Evolutionary conservation across 2,113 vertebrate species (phyloP).

Genomic region (Phalacrocorax carbo): DNA sequence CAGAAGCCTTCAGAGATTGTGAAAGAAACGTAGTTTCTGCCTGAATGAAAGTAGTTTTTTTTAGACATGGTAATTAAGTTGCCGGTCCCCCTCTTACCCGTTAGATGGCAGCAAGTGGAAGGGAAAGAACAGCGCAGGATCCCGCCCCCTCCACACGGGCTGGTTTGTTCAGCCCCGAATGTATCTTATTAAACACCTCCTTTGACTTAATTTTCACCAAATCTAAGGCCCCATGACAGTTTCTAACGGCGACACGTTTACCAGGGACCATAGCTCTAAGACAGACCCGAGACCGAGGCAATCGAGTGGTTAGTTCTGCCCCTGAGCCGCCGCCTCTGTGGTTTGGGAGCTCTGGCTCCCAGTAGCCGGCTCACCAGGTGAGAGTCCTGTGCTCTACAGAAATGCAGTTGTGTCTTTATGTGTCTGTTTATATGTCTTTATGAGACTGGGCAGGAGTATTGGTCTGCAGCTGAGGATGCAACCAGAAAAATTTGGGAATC

Average conservation of each 20-base stretch:
- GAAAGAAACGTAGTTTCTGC: background rate
- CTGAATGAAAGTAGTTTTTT: background rate
- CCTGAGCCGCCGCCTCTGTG: background rate
- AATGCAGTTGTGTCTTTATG: background rate
- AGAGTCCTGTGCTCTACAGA: background rate
- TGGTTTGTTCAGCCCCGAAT: rapidly evolving
- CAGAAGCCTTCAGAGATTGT: background rate
- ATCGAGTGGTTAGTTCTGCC: background rate
- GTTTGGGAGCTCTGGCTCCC: background rate
- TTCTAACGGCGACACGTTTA: background rate
- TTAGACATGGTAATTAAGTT: background rate
- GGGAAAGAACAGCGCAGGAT: background rate
- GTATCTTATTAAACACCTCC: rapidly evolving
- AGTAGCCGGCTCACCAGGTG: rapidly evolving
- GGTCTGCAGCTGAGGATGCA: background rate
- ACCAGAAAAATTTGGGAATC: background rate
- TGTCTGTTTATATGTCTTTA: too few species aligned
- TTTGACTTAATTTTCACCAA: background rate
- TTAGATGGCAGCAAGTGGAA: constrained; percentile 75
- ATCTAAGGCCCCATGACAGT: too few species aligned
- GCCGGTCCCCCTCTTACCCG: background rate
- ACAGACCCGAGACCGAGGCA: rapidly evolving
- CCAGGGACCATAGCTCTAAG: background rate
- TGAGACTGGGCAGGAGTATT: background rate
- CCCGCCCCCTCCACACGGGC: rapidly evolving